These are phyloP conservation scores for Tympanuchus pallidicinctus DNA, from an alignment of 2,113 vertebrate species.

Conservation along the genomic window DNA sequence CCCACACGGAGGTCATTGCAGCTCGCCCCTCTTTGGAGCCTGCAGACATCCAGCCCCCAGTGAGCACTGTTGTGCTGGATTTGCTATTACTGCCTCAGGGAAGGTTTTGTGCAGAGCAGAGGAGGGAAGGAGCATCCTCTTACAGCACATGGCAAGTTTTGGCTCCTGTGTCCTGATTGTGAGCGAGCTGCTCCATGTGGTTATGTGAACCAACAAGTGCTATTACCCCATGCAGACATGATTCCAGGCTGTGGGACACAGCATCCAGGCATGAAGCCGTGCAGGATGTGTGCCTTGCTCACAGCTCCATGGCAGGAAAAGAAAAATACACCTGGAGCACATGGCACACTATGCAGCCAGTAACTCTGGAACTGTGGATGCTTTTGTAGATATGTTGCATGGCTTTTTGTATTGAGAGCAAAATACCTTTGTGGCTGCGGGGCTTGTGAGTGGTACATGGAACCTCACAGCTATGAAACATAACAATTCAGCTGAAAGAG, in stretches of 20 bases:
- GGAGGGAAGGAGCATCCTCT: fast-evolving
- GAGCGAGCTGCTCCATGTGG: not conserved
- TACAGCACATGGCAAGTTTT: not conserved
- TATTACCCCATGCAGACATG: not conserved
- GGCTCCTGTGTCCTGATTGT: not conserved
- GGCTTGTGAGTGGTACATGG: not conserved
- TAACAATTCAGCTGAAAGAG: not conserved
- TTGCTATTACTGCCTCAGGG: not conserved
- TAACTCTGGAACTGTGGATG: not conserved
- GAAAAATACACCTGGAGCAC: not conserved
- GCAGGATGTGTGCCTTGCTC: not conserved
- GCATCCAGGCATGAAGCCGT: not conserved
- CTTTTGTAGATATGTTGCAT: not conserved
- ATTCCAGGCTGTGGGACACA: not conserved
- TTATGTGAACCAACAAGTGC: fast-evolving
- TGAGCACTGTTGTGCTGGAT: too few relatives aligned
- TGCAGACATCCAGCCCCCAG: too few relatives aligned
- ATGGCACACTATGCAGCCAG: fast-evolving
- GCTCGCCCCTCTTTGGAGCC: not conserved
- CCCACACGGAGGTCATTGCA: not conserved
- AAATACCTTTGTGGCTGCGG: not conserved
- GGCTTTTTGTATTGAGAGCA: not conserved
- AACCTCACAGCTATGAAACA: not conserved
- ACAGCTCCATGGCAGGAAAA: not conserved
- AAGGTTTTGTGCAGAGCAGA: not conserved